Evolutionary conservation across 2,888 invertebrate species (phyloP).

Genomic region (Cetonia aurata): DNA sequence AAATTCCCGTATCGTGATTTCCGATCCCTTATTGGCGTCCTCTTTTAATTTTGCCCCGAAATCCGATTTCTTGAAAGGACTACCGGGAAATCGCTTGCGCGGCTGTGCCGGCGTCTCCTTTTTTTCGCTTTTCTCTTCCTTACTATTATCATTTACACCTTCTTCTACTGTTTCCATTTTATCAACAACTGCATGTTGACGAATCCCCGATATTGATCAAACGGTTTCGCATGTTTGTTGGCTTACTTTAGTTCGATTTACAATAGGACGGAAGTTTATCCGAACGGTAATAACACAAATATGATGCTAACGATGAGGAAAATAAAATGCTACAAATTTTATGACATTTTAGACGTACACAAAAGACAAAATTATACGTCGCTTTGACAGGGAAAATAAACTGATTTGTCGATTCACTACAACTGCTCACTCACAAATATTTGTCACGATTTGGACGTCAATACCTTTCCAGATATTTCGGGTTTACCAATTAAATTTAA

Average conservation of each 20-base stretch:
- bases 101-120: background rate
- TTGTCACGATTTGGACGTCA: background rate
- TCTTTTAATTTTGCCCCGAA: slow-evolving; percentile 33
- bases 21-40: slow-evolving; percentile 62
- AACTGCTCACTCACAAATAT: background rate
- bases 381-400: slow-evolving; percentile 1
- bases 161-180: slow-evolving; percentile 29
- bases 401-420: too few relatives aligned
- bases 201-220: slow-evolving; percentile 22
- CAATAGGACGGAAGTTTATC: slow-evolving; percentile 1
- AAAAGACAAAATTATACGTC: slow-evolving; percentile 20
- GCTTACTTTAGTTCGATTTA: slow-evolving; percentile 17
- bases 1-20: slow-evolving; percentile 78
- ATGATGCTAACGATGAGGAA: slow-evolving; percentile 19
- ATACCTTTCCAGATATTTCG: background rate
- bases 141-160: slow-evolving; percentile 5
- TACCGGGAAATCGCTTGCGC: background rate
- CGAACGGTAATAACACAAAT: slow-evolving; percentile 12
- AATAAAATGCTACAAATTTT: slow-evolving; percentile 38
- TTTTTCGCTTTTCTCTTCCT: slow-evolving; percentile 23
- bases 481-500: too few relatives aligned
- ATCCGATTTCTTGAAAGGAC: slow-evolving; percentile 15
- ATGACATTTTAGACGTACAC: slow-evolving; percentile 34
- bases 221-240: slow-evolving; percentile 26
- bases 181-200: slow-evolving; percentile 27